A percentile compares a stretch with the other conserved stretches of the same genome.
These are phyloP conservation scores for Volucella bombylans DNA, from an alignment of 2,888 invertebrate genomes.

Conservation along the genomic window DNA sequence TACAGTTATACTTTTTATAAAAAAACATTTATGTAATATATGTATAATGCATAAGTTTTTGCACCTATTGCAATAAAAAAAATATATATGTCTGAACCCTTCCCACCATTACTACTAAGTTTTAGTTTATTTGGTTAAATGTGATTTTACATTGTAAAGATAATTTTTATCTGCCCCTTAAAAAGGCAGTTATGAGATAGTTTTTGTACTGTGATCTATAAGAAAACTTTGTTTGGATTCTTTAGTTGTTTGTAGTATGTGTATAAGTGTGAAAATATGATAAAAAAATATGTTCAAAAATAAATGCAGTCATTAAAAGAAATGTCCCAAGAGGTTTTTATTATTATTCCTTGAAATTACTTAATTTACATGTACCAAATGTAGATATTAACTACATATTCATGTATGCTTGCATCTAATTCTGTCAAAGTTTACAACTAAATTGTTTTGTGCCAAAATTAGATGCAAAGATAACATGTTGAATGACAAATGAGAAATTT, in stretches of 20 bases:
- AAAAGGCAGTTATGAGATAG: constrained; percentile 33
- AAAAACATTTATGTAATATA: constrained; percentile 12
- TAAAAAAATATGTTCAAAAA: constrained; percentile 42
- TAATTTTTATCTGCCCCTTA: constrained; percentile 22
- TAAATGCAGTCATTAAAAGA: too few species aligned
- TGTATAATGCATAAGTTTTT: constrained; percentile 47
- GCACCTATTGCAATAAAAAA: constrained; percentile 60
- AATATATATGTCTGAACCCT: constrained; percentile 40
- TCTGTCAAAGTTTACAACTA: too few species aligned
- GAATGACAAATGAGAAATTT: too few species aligned
- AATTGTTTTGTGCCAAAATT: too few species aligned
- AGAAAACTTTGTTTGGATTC: constrained; percentile 17
- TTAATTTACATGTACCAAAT: not conserved
- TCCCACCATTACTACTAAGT: constrained; percentile 57
- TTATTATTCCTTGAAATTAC: not conserved
- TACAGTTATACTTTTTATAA: constrained; percentile 58
- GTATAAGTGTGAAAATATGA: constrained; percentile 52
- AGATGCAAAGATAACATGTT: too few species aligned
- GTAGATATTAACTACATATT: too few species aligned
- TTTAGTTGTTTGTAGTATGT: constrained; percentile 42
- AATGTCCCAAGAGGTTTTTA: too few species aligned
- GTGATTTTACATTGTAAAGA: constrained; percentile 7
- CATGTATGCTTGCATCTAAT: too few species aligned
- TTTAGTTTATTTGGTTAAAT: constrained; percentile 25
- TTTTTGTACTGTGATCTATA: constrained; percentile 68